Conservation (phyloP, 2,888 invertebrate genomes). For the Ariolimax columbianus region DNA sequence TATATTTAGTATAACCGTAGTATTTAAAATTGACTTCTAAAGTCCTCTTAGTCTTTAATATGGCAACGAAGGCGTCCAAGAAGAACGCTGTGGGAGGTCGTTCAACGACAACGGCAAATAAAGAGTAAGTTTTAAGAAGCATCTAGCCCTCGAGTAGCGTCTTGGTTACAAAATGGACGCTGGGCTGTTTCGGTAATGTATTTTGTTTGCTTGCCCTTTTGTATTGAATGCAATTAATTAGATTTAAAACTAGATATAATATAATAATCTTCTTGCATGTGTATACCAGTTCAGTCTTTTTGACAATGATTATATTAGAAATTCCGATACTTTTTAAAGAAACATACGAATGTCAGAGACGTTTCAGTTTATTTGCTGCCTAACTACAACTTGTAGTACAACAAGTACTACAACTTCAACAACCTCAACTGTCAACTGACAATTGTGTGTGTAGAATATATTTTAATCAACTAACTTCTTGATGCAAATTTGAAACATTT, state of each 20-base stretch:
- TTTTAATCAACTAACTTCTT: too few relatives aligned
- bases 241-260: background rate
- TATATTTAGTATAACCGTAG: background rate
- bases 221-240: background rate
- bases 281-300: background rate
- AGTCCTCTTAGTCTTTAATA: background rate
- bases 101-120: slow-evolving; percentile 41
- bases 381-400: too few relatives aligned
- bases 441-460: too few relatives aligned
- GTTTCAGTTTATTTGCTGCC: too few relatives aligned
- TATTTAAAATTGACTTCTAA: background rate
- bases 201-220: background rate
- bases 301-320: too few relatives aligned
- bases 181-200: background rate
- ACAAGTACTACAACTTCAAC: too few relatives aligned
- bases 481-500: too few relatives aligned
- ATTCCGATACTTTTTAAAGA: too few relatives aligned
- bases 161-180: slow-evolving; percentile 74
- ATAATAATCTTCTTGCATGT: background rate
- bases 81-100: slow-evolving; percentile 39
- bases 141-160: slow-evolving; percentile 23
- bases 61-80: slow-evolving; percentile 50
- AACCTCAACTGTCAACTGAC: too few relatives aligned
- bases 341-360: too few relatives aligned
- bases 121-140: slow-evolving; percentile 51